Conservation (phyloP, 2,113 vertebrate genomes). For the Vimba vimba region DNA sequence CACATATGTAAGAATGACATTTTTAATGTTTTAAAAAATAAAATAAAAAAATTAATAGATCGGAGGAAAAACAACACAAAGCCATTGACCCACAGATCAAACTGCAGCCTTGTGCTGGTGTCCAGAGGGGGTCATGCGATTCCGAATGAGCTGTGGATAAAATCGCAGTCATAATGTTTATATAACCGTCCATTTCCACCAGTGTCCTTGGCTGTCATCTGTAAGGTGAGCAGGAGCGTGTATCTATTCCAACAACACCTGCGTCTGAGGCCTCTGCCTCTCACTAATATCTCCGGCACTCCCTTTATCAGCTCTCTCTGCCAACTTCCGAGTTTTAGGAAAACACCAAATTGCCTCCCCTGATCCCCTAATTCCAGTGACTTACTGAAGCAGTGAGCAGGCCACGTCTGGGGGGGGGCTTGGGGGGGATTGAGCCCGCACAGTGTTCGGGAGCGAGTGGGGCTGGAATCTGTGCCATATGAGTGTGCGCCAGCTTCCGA, state of each 20-base stretch:
- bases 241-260: slow-evolving; percentile 22
- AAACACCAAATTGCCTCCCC: slow-evolving; percentile 25
- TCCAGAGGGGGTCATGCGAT: neutral
- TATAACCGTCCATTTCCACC: neutral
- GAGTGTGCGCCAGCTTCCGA: slow-evolving; percentile 66
- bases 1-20: neutral
- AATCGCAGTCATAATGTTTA: slow-evolving; percentile 3
- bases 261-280: neutral
- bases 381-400: slow-evolving; percentile 11
- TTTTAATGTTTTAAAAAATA: neutral
- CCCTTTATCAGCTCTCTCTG: neutral
- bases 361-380: slow-evolving; percentile 35
- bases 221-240: neutral
- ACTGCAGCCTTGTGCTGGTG: neutral
- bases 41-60: too few species aligned
- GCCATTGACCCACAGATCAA: neutral
- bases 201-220: neutral
- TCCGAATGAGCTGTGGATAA: neutral
- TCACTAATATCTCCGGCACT: neutral
- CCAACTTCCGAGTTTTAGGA: slow-evolving; percentile 46
- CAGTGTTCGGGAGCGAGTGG: neutral
- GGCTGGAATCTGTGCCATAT: slow-evolving; percentile 37
- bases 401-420: neutral
- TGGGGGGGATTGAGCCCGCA: neutral
- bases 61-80: neutral